These are phyloP conservation scores for Gyrodactylus salaris DNA, from an alignment of 1,140 invertebrate species.

Conservation along the genomic window DNA sequence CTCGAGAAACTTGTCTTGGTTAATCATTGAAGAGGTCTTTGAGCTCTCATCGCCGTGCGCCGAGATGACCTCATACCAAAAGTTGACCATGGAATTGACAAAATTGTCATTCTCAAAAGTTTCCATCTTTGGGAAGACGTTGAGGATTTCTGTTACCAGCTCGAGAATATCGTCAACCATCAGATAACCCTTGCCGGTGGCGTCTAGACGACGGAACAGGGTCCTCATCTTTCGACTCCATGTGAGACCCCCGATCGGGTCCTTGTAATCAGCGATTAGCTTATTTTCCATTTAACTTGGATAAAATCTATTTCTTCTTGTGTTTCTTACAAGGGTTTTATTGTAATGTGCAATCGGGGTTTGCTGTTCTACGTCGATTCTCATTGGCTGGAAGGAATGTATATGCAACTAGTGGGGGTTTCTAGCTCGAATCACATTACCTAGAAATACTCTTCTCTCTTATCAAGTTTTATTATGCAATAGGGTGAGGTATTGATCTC, in stretches of 20 bases:
- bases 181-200: not conserved
- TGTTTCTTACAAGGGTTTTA: no score
- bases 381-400: no score
- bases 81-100: conserved; percentile 2
- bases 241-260: not conserved
- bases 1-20: not conserved
- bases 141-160: not conserved
- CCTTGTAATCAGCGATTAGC: not conserved
- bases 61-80: conserved; percentile 5
- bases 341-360: no score
- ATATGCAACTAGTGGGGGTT: no score
- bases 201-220: not conserved
- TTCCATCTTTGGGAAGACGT: not conserved
- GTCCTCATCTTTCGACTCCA: conserved; percentile 6
- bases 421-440: no score
- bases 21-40: not conserved
- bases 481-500: no score
- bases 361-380: no score
- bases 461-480: no score
- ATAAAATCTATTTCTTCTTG: no score
- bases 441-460: no score
- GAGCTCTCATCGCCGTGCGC: not conserved
- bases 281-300: not conserved
- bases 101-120: conserved; percentile 1
- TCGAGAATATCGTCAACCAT: not conserved